Percentiles rank a stretch among this genome's conserved stretches.
Evolutionary conservation across 2,113 vertebrate species (phyloP).

Genomic region (Hippocampus abdominalis): DNA sequence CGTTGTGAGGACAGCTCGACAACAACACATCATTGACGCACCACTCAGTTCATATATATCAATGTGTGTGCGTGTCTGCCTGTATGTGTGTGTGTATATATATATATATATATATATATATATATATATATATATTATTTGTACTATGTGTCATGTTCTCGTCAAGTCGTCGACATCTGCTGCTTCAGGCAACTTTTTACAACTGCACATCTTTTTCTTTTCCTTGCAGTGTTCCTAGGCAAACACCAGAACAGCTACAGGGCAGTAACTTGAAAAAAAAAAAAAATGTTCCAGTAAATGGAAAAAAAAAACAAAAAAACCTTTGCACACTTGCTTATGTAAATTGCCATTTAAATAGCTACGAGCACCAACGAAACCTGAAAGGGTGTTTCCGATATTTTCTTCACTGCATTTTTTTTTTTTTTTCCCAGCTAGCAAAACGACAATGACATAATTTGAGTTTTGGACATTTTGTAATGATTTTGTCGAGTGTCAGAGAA

Average conservation of each 20-base stretch:
- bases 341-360: neutral
- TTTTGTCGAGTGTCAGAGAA: conserved; percentile 1
- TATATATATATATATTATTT: too few species aligned
- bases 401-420: neutral
- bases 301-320: neutral
- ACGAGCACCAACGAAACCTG: neutral
- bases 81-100: too few species aligned
- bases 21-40: too few species aligned
- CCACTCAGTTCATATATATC: too few species aligned
- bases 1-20: too few species aligned
- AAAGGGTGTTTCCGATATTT: neutral
- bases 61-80: too few species aligned
- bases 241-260: neutral
- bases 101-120: too few species aligned
- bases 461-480: neutral
- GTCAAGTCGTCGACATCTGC: neutral
- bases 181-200: neutral
- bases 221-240: neutral
- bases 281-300: neutral
- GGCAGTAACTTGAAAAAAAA: neutral
- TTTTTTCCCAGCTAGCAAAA: neutral
- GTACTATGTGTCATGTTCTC: neutral
- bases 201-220: neutral
- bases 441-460: neutral
- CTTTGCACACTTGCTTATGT: neutral